phyloP scores from a whole-genome alignment of 2,888 invertebrate species.

The Sclerodermus sp. region DNA sequence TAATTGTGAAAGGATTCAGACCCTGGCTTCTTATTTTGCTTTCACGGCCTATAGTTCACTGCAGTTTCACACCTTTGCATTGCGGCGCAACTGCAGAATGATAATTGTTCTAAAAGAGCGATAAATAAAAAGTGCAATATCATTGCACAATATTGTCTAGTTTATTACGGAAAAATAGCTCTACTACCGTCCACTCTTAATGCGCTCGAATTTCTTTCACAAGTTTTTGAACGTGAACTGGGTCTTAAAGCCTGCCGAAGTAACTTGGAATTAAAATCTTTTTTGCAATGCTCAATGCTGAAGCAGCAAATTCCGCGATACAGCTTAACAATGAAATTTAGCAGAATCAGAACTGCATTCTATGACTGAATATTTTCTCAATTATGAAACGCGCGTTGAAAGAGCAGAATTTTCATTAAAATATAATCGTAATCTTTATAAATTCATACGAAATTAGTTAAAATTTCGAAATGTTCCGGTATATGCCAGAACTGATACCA shows the following conservation, averaged over 20 bases:
- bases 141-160: neutral
- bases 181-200: neutral
- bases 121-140: too few relatives aligned
- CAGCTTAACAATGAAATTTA: neutral
- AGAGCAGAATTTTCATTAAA: too few relatives aligned
- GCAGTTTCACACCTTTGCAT: neutral
- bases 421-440: too few relatives aligned
- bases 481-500: too few relatives aligned
- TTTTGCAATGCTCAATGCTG: neutral
- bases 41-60: neutral
- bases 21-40: constrained; percentile 1
- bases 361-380: too few relatives aligned
- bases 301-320: neutral
- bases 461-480: too few relatives aligned
- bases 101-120: too few relatives aligned
- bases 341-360: too few relatives aligned
- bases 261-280: neutral
- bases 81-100: too few relatives aligned
- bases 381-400: too few relatives aligned
- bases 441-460: too few relatives aligned
- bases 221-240: too few relatives aligned
- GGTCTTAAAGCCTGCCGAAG: neutral
- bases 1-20: constrained; percentile 42
- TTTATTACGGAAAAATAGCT: neutral
- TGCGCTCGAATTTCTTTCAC: neutral